Evolutionary conservation across 37 sponge, comb jelly and placozoan species (phyloP), one percentile per base, ranked within the genome.

Genomic region (Crambe crambe): DNA sequence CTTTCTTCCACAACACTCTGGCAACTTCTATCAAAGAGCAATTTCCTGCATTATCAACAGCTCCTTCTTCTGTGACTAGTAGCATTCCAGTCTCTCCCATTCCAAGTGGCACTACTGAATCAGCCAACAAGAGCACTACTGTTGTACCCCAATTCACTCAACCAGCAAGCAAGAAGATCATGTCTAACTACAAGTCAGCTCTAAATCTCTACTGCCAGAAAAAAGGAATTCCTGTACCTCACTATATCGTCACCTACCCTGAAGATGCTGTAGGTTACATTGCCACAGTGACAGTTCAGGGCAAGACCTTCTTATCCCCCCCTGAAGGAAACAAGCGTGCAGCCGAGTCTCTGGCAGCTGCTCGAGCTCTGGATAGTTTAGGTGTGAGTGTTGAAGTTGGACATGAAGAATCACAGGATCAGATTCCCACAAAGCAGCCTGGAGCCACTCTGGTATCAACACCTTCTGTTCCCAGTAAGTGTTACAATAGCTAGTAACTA

Each of bases 131-230:
- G n/a, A n/a, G n/a, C n/a, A n/a, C n/a, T n/a, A n/a, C n/a, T n/a
- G n/a, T n/a, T n/a, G n/a, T n/a, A n/a, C n/a, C n/a, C n/a, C n/a
- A n/a, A n/a, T n/a, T n/a, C n/a, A n/a, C n/a, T n/a, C n/a, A n/a
- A n/a, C n/a, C n/a, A n/a, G 51, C 51, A 15, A 47, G 12, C 6
- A 47, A 47, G 30, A 22, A 9, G 37, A 22, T 5, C 27, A 60
- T 60, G 61, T 9, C 61, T 60, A 72, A 78, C 56, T 41, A 77
- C 56, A 85, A 85, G 63, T 20, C 10, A 1, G 40, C 61, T 4
- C 71, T 85, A 30, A 38, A 85, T 36, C 18, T 27, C 5, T 78
- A 54, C 78, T 85, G 85, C 43, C 85, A 85, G 56, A 77, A 72
- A 78, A 70, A 85, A 51, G 43, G 42, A 25, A 18, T 62, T 10